A percentile compares a stretch with the other conserved stretches of the same genome.
These are phyloP conservation scores for Indri indri DNA, from an alignment of 2,113 vertebrate genomes.

Conservation along the genomic window DNA sequence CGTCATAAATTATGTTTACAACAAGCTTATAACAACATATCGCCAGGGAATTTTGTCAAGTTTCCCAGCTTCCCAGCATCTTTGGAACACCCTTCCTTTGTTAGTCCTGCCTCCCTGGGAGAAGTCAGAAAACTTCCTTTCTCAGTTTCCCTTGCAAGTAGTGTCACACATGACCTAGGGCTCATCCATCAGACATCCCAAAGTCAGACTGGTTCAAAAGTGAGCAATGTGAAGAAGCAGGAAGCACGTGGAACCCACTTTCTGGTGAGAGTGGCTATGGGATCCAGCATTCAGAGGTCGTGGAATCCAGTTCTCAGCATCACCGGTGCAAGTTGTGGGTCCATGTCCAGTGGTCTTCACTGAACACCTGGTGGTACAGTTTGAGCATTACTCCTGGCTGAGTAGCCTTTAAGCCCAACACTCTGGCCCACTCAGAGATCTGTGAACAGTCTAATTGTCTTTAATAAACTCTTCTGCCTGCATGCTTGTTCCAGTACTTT, in stretches of 20 bases:
- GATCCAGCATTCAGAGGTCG: neutral
- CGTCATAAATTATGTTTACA: neutral
- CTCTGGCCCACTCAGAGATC: neutral
- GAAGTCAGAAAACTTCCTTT: constrained; percentile 25
- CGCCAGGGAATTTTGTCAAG: neutral
- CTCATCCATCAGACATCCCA: neutral
- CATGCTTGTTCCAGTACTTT: neutral
- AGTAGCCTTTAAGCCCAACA: neutral
- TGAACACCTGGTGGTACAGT: neutral
- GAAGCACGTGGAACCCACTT: neutral
- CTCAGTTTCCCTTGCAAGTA: neutral
- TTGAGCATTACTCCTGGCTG: neutral
- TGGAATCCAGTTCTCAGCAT: neutral
- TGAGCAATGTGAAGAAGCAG: neutral
- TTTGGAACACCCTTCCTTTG: neutral
- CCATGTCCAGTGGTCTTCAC: neutral
- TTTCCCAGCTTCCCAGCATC: neutral
- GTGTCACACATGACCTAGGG: neutral
- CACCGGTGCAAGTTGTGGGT: neutral
- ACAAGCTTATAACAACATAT: neutral
- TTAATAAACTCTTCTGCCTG: neutral
- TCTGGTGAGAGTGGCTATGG: neutral
- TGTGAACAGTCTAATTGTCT: neutral
- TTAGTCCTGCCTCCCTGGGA: neutral
- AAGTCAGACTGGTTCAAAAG: neutral